Evolutionary conservation across 2,113 vertebrate genomes (phyloP), one percentile per base, ranked within the genome.

Genomic region (Calcarius ornatus): DNA sequence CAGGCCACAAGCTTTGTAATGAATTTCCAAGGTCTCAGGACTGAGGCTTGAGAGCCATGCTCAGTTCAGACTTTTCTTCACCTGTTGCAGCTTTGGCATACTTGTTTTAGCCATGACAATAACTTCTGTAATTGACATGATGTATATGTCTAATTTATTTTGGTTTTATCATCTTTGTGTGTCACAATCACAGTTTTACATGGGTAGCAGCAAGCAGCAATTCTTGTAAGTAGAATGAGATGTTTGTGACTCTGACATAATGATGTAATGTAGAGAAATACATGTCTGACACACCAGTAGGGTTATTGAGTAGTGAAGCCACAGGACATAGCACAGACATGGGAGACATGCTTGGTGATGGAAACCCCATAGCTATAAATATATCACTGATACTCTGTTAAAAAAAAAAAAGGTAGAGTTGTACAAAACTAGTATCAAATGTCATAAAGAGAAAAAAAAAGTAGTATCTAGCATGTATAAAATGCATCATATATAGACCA

Each of bases 271-370:
- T 23, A 54, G 57, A 82, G 38, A 66, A 81, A 50, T 28, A 45
- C 5, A 33, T 23, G 8, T 33, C 16, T 81, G 38, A 37, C 73
- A 65, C 23, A 86, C 71, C 4, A 72, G 23, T 21, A 70, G 20
- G 12, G 3, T 38, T 45, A 21, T 30, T 61, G 24, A 80, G 15
- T 14, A 75, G 8, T 27, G 23, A 61, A 71, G 38, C 12, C 23
- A 42, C 18, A 81, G 24, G 28, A 79, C 42, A 20, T 2, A 2
- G 37, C 51, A 51, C 23, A 86, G 60, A 86, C 14, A 6, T 25
- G 27, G 9, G 19, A 69, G 50, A 53, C 2, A 0, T 1, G 1
- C 23, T 43, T 66, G 25, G 15, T 50, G 37, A 45, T 66, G 25
- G 30, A 93, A 56, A 78, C 61, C n/a, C 28, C n/a, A 48, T 22